Evolutionary conservation across 1,140 invertebrate species (phyloP).

Genomic region (Melitaea cinxia): DNA sequence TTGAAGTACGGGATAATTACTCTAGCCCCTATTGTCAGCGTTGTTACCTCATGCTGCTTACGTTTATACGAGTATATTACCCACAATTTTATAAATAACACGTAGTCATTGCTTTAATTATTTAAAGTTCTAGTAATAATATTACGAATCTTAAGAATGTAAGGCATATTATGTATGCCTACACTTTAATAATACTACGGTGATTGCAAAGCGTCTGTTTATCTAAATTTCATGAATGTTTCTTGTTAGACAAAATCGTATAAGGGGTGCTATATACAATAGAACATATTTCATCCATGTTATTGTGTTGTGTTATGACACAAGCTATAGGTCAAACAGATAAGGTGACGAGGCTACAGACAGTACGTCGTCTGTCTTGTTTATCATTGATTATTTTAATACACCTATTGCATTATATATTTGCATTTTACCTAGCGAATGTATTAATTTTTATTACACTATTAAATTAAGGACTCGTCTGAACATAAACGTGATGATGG

Average conservation of each 20-base stretch:
- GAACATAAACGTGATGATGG: neutral
- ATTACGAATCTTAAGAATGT: too few relatives aligned
- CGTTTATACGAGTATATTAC: constrained; percentile 17
- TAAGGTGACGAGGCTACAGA: constrained; percentile 46
- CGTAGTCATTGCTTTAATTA: neutral
- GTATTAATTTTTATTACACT: constrained; percentile 23
- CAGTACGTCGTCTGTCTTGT: constrained; percentile 53
- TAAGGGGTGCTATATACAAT: constrained; percentile 4
- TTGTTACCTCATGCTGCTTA: constrained; percentile 34
- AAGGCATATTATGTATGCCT: neutral
- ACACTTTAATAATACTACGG: too few relatives aligned
- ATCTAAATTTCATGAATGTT: neutral
- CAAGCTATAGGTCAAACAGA: constrained; percentile 43
- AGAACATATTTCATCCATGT: constrained; percentile 38
- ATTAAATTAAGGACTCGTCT: constrained; percentile 7
- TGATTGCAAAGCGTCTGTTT: neutral
- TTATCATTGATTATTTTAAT: constrained; percentile 39
- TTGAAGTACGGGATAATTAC: constrained; percentile 46
- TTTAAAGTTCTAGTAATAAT: neutral
- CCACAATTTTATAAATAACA: constrained; percentile 13
- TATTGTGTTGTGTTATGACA: constrained; percentile 43
- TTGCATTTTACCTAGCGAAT: constrained; percentile 17
- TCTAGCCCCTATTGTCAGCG: constrained; percentile 52
- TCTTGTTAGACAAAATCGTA: neutral
- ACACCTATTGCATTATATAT: constrained; percentile 28